Evolutionary conservation across 2,113 vertebrate species (phyloP).

Genomic region (Stomatorhinus ivindoensis): DNA sequence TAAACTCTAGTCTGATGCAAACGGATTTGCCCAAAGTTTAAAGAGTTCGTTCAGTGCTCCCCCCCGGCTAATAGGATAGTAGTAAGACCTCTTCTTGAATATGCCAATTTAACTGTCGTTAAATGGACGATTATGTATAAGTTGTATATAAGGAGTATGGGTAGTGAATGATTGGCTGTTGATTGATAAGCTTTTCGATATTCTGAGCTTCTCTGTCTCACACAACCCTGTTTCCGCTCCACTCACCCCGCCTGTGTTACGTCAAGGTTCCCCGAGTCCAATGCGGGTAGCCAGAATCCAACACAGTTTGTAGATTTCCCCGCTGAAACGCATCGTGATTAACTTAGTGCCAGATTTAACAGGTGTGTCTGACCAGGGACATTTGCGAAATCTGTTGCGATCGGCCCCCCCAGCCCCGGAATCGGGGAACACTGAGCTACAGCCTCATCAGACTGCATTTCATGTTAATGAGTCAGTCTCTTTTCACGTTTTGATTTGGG

Average conservation of each 20-base stretch:
- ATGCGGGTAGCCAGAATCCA: background rate
- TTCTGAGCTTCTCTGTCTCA: background rate
- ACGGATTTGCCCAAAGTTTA: background rate
- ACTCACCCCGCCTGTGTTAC: background rate
- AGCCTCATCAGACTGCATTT: background rate
- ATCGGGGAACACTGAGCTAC: background rate
- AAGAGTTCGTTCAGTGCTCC: background rate
- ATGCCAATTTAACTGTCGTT: background rate
- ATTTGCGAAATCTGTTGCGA: background rate
- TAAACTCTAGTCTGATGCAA: background rate
- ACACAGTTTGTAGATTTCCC: background rate
- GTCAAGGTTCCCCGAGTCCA: background rate
- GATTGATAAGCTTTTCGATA: background rate
- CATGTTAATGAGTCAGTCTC: background rate
- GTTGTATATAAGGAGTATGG: background rate
- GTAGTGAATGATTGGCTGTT: background rate
- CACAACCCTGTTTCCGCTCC: background rate
- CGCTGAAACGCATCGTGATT: background rate
- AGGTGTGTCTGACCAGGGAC: background rate
- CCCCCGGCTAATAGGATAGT: background rate
- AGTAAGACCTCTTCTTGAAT: too few relatives aligned
- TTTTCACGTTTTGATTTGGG: background rate
- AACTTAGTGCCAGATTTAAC: background rate
- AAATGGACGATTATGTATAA: background rate
- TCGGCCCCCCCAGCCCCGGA: background rate